Percentiles rank a stretch among this genome's conserved stretches.
phyloP scores from a whole-genome alignment of 53 echinoderm and acorn worm genomes.

The Crossaster papposus region DNA sequence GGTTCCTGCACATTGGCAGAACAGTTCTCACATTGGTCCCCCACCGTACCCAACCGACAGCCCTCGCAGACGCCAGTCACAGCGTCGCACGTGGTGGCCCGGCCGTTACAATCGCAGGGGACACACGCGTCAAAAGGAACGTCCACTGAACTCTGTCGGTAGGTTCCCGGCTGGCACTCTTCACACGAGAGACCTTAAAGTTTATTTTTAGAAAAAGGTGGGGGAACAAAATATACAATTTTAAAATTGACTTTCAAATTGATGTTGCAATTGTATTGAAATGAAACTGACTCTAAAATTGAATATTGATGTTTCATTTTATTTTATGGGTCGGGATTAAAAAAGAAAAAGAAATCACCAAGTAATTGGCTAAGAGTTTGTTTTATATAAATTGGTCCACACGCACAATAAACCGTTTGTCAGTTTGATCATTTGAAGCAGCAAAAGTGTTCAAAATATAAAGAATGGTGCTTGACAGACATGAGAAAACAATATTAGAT shows the following conservation, averaged over 20 bases:
- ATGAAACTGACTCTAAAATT: too few relatives aligned
- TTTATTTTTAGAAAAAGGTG: not conserved
- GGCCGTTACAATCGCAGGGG: slow-evolving; percentile 78
- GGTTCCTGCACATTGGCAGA: slow-evolving; percentile 75
- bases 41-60: slow-evolving; percentile 78
- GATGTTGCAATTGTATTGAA: too few relatives aligned
- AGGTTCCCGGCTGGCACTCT: slow-evolving; percentile 60
- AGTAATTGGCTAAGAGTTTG: not conserved
- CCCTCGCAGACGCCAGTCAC: slow-evolving; percentile 85
- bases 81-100: slow-evolving; percentile 72
- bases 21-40: slow-evolving; percentile 79
- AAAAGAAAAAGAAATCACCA: not conserved
- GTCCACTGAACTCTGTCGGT: slow-evolving; percentile 51
- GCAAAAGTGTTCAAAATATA: too few relatives aligned
- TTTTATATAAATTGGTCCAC: too few relatives aligned
- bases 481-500: too few relatives aligned
- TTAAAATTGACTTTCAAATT: too few relatives aligned
- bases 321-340: not conserved
- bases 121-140: slow-evolving; percentile 63
- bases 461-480: too few relatives aligned
- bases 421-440: too few relatives aligned
- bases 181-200: slow-evolving; percentile 74
- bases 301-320: too few relatives aligned
- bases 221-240: not conserved
- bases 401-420: too few relatives aligned